Conservation (phyloP, 53 echinoderm and acorn worm species). For the Crossaster papposus region DNA sequence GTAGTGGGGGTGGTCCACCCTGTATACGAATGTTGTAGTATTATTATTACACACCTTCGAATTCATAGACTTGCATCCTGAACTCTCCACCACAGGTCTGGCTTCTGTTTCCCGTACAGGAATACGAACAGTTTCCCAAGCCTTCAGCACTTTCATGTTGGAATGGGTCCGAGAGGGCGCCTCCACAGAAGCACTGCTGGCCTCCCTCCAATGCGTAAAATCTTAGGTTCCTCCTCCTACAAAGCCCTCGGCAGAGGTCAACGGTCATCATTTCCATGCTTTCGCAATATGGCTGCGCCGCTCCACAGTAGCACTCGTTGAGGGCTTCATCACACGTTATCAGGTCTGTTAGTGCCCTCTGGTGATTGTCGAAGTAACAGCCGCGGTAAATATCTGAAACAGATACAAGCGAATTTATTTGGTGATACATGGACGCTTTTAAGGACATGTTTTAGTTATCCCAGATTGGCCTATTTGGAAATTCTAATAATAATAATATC, state of each 20-base stretch:
- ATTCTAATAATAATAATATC: no score
- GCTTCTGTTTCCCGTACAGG: conserved; percentile 50
- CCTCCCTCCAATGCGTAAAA: conserved; percentile 71
- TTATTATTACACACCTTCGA: conserved; percentile 41
- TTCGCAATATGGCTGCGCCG: conserved; percentile 56
- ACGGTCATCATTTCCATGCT: conserved; percentile 60
- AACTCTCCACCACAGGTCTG: conserved; percentile 72
- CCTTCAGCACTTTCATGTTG: not conserved
- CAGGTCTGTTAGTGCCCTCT: conserved; percentile 62
- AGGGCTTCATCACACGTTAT: conserved; percentile 43
- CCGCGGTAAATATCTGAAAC: conserved; percentile 61
- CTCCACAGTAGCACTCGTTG: conserved; percentile 39
- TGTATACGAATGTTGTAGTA: no score
- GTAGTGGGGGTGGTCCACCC: no score
- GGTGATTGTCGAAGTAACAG: conserved; percentile 63
- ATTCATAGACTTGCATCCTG: conserved; percentile 62
- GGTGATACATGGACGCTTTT: no score
- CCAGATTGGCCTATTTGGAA: no score
- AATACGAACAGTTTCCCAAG: conserved; percentile 22
- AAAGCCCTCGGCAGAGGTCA: conserved; percentile 61
- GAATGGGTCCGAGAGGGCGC: conserved; percentile 58
- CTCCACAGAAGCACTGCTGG: conserved; percentile 76
- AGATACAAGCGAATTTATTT: not conserved
- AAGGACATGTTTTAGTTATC: no score
- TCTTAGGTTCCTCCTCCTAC: conserved; percentile 61